Conservation (phyloP, 2,113 vertebrate genomes). For the Psophia crepitans region DNA sequence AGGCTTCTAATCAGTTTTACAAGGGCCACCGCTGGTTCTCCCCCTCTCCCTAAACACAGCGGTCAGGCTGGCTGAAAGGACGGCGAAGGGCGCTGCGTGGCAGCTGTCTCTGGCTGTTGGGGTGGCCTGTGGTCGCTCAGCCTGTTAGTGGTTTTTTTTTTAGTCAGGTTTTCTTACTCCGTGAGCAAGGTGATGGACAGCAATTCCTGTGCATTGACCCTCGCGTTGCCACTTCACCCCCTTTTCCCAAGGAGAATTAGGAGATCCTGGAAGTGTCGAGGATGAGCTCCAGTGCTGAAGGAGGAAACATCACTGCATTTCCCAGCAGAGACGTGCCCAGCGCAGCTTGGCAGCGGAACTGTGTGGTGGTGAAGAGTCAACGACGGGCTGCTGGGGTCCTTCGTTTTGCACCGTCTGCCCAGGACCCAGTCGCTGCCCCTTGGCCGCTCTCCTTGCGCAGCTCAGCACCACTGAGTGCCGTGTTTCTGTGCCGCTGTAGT, state of each 20-base stretch:
- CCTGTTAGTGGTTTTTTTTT: rapidly evolving
- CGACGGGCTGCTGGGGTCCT: neutral
- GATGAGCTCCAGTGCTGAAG: neutral
- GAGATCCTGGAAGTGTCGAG: neutral
- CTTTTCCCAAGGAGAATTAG: neutral
- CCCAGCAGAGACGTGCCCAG: neutral
- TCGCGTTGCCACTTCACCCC: rapidly evolving
- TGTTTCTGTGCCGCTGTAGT: neutral
- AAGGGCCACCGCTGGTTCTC: neutral
- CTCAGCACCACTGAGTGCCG: rapidly evolving
- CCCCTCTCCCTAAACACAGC: neutral
- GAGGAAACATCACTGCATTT: neutral
- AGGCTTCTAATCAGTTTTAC: neutral
- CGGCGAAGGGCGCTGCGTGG: neutral
- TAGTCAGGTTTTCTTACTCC: neutral
- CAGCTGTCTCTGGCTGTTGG: neutral
- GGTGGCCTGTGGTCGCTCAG: rapidly evolving
- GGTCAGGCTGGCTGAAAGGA: neutral
- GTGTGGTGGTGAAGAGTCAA: rapidly evolving
- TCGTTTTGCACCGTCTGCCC: rapidly evolving
- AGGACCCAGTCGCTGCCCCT: neutral
- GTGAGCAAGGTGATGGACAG: neutral
- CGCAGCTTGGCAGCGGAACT: neutral
- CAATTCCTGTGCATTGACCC: neutral
- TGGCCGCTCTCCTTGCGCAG: rapidly evolving